Conservation (phyloP, 1,140 invertebrate genomes). For the Akabosia matsudoensis region DNA sequence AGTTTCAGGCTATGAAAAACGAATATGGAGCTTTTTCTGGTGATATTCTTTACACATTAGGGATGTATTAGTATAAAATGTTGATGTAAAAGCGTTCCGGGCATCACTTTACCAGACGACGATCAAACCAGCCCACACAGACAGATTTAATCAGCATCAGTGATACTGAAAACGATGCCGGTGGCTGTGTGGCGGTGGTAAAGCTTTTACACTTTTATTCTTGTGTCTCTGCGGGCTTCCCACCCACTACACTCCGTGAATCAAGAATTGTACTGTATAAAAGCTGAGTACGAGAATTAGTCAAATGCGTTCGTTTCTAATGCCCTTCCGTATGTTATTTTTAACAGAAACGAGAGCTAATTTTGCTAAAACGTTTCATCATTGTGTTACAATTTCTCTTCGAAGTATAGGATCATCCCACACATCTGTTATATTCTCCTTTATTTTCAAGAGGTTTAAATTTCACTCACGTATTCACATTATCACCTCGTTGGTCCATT, state of each 20-base stretch:
- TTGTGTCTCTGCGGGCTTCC: neutral
- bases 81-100: conserved; percentile 15
- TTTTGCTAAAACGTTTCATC: neutral
- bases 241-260: neutral
- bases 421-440: neutral
- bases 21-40: no score
- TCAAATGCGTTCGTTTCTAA: neutral
- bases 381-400: neutral
- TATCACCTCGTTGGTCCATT: no score
- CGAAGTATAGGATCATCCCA: neutral
- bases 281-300: neutral
- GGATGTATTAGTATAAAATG: neutral
- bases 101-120: conserved; percentile 20
- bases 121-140: conserved; percentile 22
- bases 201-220: conserved; percentile 13
- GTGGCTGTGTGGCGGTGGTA: neutral
- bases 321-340: neutral
- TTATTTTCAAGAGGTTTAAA: neutral
- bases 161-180: neutral
- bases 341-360: conserved; percentile 16
- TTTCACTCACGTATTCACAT: neutral
- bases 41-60: neutral
- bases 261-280: neutral
- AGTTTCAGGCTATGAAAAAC: no score
- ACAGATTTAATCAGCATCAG: conserved; percentile 23